A percentile compares a stretch with the other conserved stretches of the same genome.
phyloP scores from a whole-genome alignment of 2,888 invertebrate species.

The Torymus auratus region DNA sequence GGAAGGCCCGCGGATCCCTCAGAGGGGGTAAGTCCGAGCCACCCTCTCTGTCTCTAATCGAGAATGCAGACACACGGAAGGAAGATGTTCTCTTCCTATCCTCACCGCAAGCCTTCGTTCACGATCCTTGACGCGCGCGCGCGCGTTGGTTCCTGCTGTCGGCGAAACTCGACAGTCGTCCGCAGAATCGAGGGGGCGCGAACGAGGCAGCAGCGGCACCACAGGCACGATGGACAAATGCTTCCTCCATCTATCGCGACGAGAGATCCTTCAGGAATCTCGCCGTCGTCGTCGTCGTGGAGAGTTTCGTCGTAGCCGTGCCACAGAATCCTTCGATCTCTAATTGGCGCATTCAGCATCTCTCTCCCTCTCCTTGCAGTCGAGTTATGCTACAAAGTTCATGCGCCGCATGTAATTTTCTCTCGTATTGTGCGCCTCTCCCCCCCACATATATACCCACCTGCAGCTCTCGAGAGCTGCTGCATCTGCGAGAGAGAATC shows the following conservation, averaged over 20 bases:
- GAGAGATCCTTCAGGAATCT: conserved; percentile 71
- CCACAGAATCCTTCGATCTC: conserved; percentile 73
- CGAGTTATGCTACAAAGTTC: conserved; percentile 56
- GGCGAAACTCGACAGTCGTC: conserved; percentile 60
- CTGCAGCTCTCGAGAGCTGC: neutral
- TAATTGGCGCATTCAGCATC: conserved; percentile 71
- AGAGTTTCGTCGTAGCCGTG: conserved; percentile 24
- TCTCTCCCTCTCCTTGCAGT: conserved; percentile 23
- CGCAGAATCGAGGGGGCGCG: conserved; percentile 66
- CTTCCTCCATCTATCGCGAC: conserved; percentile 58
- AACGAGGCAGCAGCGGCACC: conserved; percentile 62
- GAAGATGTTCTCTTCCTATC: conserved; percentile 46
- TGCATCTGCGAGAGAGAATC: conserved; percentile 20
- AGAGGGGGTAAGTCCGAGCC: conserved; percentile 17
- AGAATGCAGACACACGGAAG: conserved; percentile 52
- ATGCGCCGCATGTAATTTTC: conserved; percentile 44
- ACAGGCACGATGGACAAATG: conserved; percentile 72
- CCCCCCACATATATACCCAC: neutral
- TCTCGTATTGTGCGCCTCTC: conserved; percentile 26
- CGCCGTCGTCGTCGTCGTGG: conserved; percentile 53
- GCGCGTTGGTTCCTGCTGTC: conserved; percentile 51
- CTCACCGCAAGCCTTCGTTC: conserved; percentile 52
- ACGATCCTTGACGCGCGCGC: conserved; percentile 51
- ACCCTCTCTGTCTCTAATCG: conserved; percentile 16
- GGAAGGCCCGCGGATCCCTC: no score